Evolutionary conservation across 2,797 vertebrate species (phyloP).

Genomic region (Numenius phaeopus): DNA sequence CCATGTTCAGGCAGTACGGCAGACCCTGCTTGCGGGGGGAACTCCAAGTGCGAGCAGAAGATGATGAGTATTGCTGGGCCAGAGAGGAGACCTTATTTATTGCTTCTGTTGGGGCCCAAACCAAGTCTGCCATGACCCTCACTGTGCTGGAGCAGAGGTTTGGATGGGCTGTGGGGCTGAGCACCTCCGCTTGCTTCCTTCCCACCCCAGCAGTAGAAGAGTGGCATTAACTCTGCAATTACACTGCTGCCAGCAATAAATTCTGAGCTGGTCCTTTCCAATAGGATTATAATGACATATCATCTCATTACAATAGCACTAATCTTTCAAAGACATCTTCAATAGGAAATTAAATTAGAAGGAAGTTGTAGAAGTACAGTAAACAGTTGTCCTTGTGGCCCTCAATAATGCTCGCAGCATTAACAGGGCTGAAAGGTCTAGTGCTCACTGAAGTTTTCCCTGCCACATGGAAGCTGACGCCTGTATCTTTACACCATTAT

Average conservation of each 20-base stretch:
- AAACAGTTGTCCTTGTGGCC: not conserved
- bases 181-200: not conserved
- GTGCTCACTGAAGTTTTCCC: not conserved
- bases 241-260: not conserved
- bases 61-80: not conserved
- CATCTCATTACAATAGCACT: not conserved
- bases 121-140: not conserved
- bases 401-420: not conserved
- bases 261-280: not conserved
- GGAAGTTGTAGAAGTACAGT: not conserved
- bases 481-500: not conserved
- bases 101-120: not conserved
- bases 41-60: not conserved
- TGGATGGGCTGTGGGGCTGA: not conserved
- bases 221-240: not conserved
- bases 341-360: conserved; percentile 4
- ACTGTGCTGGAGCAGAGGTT: not conserved
- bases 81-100: not conserved
- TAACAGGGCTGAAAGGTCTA: not conserved
- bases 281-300: not conserved
- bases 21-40: not conserved
- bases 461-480: not conserved
- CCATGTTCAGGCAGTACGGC: rapidly evolving
- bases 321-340: conserved; percentile 28
- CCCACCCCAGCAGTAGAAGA: not conserved